These are phyloP conservation scores for Chionomys nivalis DNA, from an alignment of 2,113 vertebrate genomes.

Conservation along the genomic window DNA sequence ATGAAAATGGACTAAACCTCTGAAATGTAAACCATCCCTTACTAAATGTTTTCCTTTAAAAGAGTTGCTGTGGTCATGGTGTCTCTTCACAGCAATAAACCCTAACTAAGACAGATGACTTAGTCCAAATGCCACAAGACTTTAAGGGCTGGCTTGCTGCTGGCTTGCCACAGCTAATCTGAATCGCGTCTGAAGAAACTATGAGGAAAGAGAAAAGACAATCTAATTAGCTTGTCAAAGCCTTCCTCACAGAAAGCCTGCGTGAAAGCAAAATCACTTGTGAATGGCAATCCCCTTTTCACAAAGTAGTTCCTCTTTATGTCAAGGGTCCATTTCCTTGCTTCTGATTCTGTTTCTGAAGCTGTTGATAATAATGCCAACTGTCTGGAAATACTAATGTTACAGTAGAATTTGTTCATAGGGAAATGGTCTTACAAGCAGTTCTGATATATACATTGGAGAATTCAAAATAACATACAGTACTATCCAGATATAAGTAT, in stretches of 20 bases:
- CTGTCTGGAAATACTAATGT: neutral
- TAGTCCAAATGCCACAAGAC: neutral
- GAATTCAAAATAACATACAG: neutral
- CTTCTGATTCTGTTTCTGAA: constrained; percentile 42
- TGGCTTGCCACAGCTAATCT: neutral
- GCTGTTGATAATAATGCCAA: neutral
- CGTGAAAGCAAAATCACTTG: neutral
- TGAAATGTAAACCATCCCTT: neutral
- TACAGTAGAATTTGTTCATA: neutral
- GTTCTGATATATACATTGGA: neutral
- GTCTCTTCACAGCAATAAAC: neutral
- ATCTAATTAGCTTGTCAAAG: constrained; percentile 8
- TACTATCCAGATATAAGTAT: neutral
- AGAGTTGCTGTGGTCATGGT: neutral
- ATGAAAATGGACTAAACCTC: neutral
- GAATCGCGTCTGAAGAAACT: neutral
- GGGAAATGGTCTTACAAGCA: neutral
- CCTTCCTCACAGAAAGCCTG: neutral
- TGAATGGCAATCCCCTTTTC: neutral
- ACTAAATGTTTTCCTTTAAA: neutral
- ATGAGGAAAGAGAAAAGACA: constrained; percentile 17
- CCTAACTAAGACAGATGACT: neutral
- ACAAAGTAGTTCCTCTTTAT: neutral
- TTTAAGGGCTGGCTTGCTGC: neutral
- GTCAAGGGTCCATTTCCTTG: neutral